phyloP scores from a whole-genome alignment of 2,797 vertebrate genomes.

The Anas flavirostris region DNA sequence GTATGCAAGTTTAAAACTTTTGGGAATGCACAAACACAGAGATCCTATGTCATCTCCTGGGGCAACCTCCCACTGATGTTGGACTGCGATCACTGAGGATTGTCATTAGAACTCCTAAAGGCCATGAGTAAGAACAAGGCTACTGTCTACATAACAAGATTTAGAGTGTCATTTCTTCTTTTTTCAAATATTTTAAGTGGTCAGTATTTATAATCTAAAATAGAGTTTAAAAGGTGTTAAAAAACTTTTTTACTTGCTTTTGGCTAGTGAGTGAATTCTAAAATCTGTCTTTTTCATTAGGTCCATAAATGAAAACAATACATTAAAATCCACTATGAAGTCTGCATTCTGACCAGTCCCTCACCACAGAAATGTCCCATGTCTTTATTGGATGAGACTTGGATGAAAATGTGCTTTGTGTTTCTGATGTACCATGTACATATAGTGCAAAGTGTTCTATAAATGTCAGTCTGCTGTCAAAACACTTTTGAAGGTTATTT shows the following conservation, averaged over 20 bases:
- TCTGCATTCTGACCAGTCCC: background rate
- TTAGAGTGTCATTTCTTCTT: background rate
- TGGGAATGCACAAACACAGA: background rate
- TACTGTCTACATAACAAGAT: background rate
- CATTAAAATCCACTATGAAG: background rate
- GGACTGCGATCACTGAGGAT: background rate
- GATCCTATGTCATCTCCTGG: background rate
- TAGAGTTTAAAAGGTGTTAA: background rate
- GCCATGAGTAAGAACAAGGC: no score
- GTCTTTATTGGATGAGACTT: background rate
- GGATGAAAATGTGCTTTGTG: background rate
- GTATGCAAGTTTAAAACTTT: background rate
- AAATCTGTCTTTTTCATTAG: background rate
- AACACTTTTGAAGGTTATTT: background rate
- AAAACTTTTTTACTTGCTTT: background rate
- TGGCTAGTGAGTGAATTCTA: background rate
- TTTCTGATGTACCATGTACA: background rate
- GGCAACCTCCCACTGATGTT: accelerated
- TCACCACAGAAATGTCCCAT: background rate
- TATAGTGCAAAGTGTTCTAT: background rate
- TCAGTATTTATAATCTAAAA: background rate
- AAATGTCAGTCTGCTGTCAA: background rate
- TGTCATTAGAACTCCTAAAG: background rate
- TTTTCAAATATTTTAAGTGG: background rate
- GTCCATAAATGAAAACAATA: background rate